A percentile compares a stretch with the other conserved stretches of the same genome.
phyloP scores from a whole-genome alignment of 2,113 vertebrate species.

The Hirundichthys speculiger region DNA sequence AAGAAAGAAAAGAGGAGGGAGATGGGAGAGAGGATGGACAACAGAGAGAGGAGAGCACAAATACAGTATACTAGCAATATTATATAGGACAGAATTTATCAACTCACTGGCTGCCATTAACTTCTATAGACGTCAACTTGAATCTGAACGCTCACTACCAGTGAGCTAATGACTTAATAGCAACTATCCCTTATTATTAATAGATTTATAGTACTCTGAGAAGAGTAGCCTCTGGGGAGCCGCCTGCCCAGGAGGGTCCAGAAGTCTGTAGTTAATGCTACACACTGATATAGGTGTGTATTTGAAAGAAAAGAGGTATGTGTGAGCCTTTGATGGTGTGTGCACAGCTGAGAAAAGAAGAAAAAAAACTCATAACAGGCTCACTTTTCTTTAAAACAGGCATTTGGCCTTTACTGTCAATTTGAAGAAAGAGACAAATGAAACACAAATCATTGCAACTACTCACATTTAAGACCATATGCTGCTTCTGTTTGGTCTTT shows the following conservation, averaged over 20 bases:
- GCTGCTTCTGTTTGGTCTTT: constrained; percentile 9
- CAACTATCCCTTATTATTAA: no score
- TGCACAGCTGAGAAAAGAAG: not conserved
- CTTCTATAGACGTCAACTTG: no score
- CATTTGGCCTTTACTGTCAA: constrained; percentile 19
- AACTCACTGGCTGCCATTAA: no score
- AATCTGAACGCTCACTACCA: no score
- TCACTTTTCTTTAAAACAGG: constrained; percentile 5
- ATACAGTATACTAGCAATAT: no score
- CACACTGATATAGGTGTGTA: constrained; percentile 54
- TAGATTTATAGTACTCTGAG: no score
- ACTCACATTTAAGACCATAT: constrained; percentile 14
- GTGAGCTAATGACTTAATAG: no score
- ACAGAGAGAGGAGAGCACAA: no score
- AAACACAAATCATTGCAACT: constrained; percentile 37
- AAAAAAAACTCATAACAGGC: constrained; percentile 18
- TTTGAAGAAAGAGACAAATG: constrained; percentile 34
- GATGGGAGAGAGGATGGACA: no score
- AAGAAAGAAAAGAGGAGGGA: no score
- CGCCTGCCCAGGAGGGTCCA: constrained; percentile 51
- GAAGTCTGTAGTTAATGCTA: constrained; percentile 63
- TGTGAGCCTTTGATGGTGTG: not conserved
- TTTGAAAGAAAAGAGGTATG: constrained; percentile 2
- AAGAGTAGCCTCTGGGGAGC: constrained; percentile 48
- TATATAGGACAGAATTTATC: no score